A percentile compares a stretch with the other conserved stretches of the same genome.
These are phyloP conservation scores for Periophthalmus modestus DNA, from an alignment of 2,113 vertebrate genomes.

Conservation along the genomic window DNA sequence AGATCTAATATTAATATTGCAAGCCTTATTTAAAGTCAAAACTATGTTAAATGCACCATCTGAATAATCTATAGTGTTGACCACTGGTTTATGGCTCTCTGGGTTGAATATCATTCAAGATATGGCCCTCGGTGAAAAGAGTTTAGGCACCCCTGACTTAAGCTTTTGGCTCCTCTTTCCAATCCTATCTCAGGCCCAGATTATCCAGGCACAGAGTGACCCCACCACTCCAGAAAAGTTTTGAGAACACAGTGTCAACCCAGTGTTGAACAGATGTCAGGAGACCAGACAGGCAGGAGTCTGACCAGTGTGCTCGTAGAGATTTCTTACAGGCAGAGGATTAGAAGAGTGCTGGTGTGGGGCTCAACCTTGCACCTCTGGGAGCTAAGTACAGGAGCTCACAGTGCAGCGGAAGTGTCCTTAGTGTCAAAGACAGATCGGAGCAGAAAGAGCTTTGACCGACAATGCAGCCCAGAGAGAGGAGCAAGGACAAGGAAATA, in stretches of 20 bases:
- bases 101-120: no score
- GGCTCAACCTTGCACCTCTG: constrained; percentile 28
- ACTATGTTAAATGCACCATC: no score
- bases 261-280: constrained; percentile 27
- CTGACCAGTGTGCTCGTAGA: constrained; percentile 21
- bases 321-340: constrained; percentile 38
- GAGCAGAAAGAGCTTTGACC: neutral
- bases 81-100: no score
- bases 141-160: no score
- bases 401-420: constrained; percentile 5
- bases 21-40: no score
- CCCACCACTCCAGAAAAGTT: neutral
- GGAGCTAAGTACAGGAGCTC: neutral
- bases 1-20: no score
- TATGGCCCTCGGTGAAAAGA: no score
- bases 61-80: no score
- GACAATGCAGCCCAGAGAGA: neutral
- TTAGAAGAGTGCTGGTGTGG: constrained; percentile 24
- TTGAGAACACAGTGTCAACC: constrained; percentile 29
- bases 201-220: constrained; percentile 24
- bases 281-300: constrained; percentile 20
- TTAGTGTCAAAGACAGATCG: neutral
- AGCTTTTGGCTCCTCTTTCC: neutral
- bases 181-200: constrained; percentile 15
- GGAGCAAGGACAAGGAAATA: neutral